Evolutionary conservation across 2,888 invertebrate species (phyloP).

Genomic region (Euspilapteryx auroguttella): DNA sequence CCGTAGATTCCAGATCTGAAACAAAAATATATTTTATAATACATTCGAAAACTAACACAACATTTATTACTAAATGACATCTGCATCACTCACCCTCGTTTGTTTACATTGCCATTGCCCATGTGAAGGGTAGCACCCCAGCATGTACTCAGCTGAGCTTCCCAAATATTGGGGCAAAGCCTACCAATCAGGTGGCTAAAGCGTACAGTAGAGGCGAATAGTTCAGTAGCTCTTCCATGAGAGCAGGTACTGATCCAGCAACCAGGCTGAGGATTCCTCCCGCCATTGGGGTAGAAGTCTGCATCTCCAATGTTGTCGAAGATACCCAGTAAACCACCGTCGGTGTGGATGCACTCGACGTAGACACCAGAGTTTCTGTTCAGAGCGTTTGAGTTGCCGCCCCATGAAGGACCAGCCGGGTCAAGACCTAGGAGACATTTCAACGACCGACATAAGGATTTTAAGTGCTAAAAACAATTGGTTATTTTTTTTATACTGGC

Average conservation of each 20-base stretch:
- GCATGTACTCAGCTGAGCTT: constrained; percentile 21
- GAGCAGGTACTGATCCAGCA: constrained; percentile 28
- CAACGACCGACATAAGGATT: too few relatives aligned
- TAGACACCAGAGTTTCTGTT: constrained; percentile 20
- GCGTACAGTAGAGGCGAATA: constrained; percentile 27
- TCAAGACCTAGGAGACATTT: constrained; percentile 32
- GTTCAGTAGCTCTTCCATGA: constrained; percentile 23
- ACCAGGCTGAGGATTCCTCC: constrained; percentile 31
- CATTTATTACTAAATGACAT: too few relatives aligned
- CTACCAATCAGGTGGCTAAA: constrained; percentile 23
- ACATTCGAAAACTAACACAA: too few relatives aligned
- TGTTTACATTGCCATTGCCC: constrained; percentile 23
- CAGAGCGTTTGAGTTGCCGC: constrained; percentile 20
- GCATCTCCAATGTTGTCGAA: constrained; percentile 21
- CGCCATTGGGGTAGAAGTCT: constrained; percentile 45
- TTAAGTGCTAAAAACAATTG: background rate
- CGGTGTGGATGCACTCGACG: constrained; percentile 40
- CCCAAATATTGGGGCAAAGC: constrained; percentile 16
- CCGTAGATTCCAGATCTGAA: constrained; percentile 13
- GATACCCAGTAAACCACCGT: constrained; percentile 30
- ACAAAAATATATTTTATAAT: too few relatives aligned
- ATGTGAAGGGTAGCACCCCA: constrained; percentile 16
- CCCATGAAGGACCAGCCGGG: constrained; percentile 34
- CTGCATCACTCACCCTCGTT: constrained; percentile 19
- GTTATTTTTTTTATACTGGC: background rate